Conservation (phyloP, 2,888 invertebrate genomes). For the Sialis lutaria region DNA sequence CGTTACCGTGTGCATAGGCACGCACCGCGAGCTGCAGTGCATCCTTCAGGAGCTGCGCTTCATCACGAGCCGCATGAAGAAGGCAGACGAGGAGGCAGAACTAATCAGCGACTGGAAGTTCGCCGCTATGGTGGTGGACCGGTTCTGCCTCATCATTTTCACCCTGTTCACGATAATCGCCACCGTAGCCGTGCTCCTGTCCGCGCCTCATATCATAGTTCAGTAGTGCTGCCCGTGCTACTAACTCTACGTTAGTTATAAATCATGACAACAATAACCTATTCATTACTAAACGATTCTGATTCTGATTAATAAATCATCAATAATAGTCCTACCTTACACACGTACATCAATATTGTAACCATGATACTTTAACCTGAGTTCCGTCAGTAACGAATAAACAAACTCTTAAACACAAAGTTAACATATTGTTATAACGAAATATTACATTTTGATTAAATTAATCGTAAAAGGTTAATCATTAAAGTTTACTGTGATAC, state of each 20-base stretch:
- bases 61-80: slow-evolving; percentile 86
- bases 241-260: not conserved
- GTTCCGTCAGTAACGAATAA: slow-evolving; percentile 2
- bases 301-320: not conserved
- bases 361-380: no score
- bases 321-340: not conserved
- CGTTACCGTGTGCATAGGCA: slow-evolving; percentile 26
- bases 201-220: slow-evolving; percentile 89
- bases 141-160: slow-evolving; percentile 91
- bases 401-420: not conserved
- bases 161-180: slow-evolving; percentile 86
- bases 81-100: slow-evolving; percentile 85
- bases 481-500: slow-evolving; percentile 28
- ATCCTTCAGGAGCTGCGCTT: slow-evolving; percentile 88
- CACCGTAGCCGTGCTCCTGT: slow-evolving; percentile 77
- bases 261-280: not conserved
- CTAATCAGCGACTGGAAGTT: slow-evolving; percentile 95
- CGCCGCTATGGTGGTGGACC: slow-evolving; percentile 96
- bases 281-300: not conserved
- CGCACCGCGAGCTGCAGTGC: slow-evolving; percentile 73
- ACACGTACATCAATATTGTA: not conserved
- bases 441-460: not conserved
- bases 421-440: not conserved
- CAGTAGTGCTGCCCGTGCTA: slow-evolving; percentile 43
- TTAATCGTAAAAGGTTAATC: slow-evolving; percentile 6